phyloP scores from a whole-genome alignment of 2,888 invertebrate genomes.

The Caenorhabditis sp. region DNA sequence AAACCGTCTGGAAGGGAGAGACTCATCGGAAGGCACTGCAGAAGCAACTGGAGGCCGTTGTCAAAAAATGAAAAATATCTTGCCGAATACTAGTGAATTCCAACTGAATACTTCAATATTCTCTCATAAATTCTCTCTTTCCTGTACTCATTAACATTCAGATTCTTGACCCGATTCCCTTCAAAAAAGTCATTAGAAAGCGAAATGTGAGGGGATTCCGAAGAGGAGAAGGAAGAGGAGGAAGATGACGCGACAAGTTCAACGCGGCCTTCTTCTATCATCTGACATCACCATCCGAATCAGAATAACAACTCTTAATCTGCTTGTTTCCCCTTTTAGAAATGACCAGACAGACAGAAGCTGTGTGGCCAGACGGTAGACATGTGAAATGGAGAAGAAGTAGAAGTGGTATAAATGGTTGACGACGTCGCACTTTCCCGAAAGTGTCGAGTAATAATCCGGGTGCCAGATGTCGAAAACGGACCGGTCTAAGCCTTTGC shows the following conservation, averaged over 20 bases:
- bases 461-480: slow-evolving; percentile 32
- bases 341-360: background rate
- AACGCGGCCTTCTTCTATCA: background rate
- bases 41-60: slow-evolving; percentile 64
- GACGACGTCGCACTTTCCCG: slow-evolving; percentile 11
- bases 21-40: slow-evolving; percentile 63
- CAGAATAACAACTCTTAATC: background rate
- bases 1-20: slow-evolving; percentile 62
- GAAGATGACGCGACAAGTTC: slow-evolving; percentile 15
- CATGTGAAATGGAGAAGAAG: background rate
- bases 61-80: slow-evolving; percentile 60
- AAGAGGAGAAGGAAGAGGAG: no score
- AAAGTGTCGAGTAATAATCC: slow-evolving; percentile 15
- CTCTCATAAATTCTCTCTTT: background rate
- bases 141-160: slow-evolving; percentile 8
- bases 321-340: background rate
- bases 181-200: slow-evolving; percentile 18
- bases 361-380: no score
- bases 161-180: slow-evolving; percentile 14
- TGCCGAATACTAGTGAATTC: no score
- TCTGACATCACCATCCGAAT: slow-evolving; percentile 26
- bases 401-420: background rate
- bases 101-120: no score
- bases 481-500: slow-evolving; percentile 37
- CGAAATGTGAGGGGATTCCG: slow-evolving; percentile 1